Evolutionary conservation across 1,140 invertebrate genomes (phyloP), one percentile per base, ranked within the genome.

Genomic region (Parasteatoda tepidariorum): DNA sequence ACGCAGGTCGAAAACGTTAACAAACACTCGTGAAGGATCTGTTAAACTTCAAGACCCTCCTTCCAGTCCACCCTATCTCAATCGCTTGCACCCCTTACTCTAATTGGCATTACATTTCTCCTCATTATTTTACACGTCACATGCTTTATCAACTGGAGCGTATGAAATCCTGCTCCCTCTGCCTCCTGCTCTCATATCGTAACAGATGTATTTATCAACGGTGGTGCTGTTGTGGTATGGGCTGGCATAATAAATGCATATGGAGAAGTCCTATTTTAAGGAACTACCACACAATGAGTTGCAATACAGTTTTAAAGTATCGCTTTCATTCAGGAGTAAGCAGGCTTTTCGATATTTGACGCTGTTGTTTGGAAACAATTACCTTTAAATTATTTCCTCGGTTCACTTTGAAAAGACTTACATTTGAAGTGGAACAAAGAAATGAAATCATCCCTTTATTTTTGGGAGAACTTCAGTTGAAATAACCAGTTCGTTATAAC

Each of bases 21-120:
- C 74, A 78, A 78, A 78, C 74, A 78, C 57, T 78, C 22, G 30
- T 28, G 28, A 26, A 55, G 41, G 61, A 78, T 41, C 74, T 54
- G 61, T 61, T 71, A 62, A 74, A 74, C 55, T 74, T 74, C 71
- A 34, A 61, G 38, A 18, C 22, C 31, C 30, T 48, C 55, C 71
- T 33, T 54, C 55, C 31, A 3, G 59, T 54, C 55, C 5, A 13
- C 4, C 33, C 30, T n/a, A 61, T 61, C 28, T 13, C 67, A n/a
- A 38, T 15, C 67, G 18, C n/a, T 18, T 22, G 18, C 38, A 18
- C 4, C 31, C 54, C 62, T n/a, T n/a, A 9, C 38, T 75, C 74
- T 78, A 78, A 78, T 78, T 78, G 74, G 74, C 74, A 78, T 78
- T 78, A 78, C 74, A 41, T 66, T 78, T 66, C 74, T 66, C 74